Conservation (phyloP, 2,797 vertebrate genomes). For the Todus mexicanus region DNA sequence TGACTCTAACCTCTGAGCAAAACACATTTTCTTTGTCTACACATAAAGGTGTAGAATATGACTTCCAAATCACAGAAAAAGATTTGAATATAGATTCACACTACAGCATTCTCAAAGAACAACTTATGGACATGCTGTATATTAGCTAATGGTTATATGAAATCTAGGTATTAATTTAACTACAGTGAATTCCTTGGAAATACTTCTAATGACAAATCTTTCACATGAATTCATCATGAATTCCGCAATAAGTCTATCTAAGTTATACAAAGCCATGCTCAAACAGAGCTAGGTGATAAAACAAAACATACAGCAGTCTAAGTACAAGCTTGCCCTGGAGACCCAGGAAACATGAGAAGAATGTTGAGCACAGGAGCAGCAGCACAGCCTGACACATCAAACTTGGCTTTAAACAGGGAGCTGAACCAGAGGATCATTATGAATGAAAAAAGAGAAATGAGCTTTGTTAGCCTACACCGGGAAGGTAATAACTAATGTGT, state of each 20-base stretch:
- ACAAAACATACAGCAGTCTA: neutral
- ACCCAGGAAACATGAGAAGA: constrained; percentile 52
- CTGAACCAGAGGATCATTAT: neutral
- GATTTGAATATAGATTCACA: neutral
- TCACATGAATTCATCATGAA: neutral
- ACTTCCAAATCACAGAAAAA: neutral
- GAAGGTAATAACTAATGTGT: neutral
- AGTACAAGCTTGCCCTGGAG: constrained; percentile 62
- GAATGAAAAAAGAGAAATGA: neutral
- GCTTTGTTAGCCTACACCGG: neutral
- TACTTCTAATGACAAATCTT: neutral
- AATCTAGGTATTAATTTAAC: neutral
- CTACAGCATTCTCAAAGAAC: neutral
- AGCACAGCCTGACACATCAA: neutral
- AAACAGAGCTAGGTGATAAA: constrained; percentile 24
- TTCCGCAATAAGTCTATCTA: neutral
- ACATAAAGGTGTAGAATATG: neutral
- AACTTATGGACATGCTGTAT: neutral
- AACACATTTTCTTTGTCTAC: neutral
- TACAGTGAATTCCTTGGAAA: neutral
- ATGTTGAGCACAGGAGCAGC: constrained; percentile 19
- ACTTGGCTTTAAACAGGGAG: neutral
- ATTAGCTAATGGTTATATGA: neutral
- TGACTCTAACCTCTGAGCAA: neutral
- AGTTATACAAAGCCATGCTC: constrained; percentile 16